These are phyloP conservation scores for Tanaodytes sp. DNA, from an alignment of 2,888 invertebrate species.

Conservation along the genomic window DNA sequence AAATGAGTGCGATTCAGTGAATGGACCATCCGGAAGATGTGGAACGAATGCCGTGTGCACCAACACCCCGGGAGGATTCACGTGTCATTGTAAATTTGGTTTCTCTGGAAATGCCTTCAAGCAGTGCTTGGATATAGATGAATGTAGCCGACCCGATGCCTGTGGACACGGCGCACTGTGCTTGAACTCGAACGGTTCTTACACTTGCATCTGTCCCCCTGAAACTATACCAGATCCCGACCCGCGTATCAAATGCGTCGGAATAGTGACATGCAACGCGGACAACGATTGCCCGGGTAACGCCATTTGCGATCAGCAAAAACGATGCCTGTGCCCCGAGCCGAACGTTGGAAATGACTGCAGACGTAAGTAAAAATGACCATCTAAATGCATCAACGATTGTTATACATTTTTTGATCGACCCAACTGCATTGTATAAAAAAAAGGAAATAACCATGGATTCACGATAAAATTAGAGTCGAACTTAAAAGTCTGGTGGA, in stretches of 20 bases:
- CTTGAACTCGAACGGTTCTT: constrained; percentile 84
- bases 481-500: no score
- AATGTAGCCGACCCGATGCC: constrained; percentile 81
- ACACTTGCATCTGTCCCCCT: constrained; percentile 85
- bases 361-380: constrained; percentile 82
- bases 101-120: constrained; percentile 88
- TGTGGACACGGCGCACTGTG: constrained; percentile 90
- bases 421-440: no score
- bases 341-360: constrained; percentile 94
- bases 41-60: constrained; percentile 87
- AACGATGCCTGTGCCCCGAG: constrained; percentile 89
- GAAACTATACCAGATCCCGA: constrained; percentile 89
- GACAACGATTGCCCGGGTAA: constrained; percentile 91
- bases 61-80: constrained; percentile 85
- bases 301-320: constrained; percentile 85
- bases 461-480: no score
- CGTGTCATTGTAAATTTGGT: constrained; percentile 87
- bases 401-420: no score
- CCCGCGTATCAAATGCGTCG: constrained; percentile 85
- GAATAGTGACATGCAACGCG: constrained; percentile 83
- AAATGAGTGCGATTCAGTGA: constrained; percentile 87
- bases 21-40: constrained; percentile 87
- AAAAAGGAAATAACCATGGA: no score
- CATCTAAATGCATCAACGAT: no score
- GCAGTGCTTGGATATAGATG: constrained; percentile 88